Evolutionary conservation across 2,888 invertebrate genomes (phyloP).

Genomic region (Ecliptopera silaceata): DNA sequence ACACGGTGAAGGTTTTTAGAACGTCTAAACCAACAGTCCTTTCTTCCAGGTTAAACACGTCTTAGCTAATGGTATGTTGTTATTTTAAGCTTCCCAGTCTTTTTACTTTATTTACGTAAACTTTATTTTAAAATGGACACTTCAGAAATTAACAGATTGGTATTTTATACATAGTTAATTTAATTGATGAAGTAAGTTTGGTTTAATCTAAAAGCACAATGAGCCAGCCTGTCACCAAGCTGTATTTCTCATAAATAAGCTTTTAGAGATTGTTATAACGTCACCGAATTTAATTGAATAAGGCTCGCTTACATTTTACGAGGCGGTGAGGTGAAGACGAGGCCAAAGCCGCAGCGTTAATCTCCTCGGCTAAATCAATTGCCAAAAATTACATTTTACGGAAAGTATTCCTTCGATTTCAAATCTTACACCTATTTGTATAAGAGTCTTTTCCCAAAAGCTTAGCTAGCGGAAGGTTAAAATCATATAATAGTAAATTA

Average conservation of each 20-base stretch:
- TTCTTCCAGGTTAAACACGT: conserved; percentile 57
- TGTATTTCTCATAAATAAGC: conserved; percentile 66
- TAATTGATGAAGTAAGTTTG: conserved; percentile 16
- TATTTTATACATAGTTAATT: background rate
- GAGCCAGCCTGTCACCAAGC: conserved; percentile 58
- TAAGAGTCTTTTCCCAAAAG: conserved; percentile 58
- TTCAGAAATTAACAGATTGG: background rate
- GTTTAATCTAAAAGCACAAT: conserved; percentile 59
- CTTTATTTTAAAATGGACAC: background rate
- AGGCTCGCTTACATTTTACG: conserved; percentile 80
- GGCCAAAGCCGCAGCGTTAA: conserved; percentile 73
- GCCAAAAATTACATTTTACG: conserved; percentile 74
- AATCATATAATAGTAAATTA: conserved; percentile 77
- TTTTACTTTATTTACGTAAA: conserved; percentile 15
- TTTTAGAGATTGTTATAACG: conserved; percentile 77
- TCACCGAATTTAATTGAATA: conserved; percentile 80
- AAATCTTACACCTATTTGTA: conserved; percentile 48
- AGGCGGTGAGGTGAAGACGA: conserved; percentile 57
- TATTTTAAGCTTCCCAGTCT: conserved; percentile 53
- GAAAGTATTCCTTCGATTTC: conserved; percentile 43
- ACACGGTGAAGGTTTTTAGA: conserved; percentile 34
- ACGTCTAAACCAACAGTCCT: conserved; percentile 63
- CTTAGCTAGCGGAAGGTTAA: conserved; percentile 54
- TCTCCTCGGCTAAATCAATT: conserved; percentile 77
- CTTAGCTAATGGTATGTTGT: conserved; percentile 66